These are phyloP conservation scores for Myotis yumanensis DNA, from an alignment of 2,113 vertebrate species.

Conservation along the genomic window DNA sequence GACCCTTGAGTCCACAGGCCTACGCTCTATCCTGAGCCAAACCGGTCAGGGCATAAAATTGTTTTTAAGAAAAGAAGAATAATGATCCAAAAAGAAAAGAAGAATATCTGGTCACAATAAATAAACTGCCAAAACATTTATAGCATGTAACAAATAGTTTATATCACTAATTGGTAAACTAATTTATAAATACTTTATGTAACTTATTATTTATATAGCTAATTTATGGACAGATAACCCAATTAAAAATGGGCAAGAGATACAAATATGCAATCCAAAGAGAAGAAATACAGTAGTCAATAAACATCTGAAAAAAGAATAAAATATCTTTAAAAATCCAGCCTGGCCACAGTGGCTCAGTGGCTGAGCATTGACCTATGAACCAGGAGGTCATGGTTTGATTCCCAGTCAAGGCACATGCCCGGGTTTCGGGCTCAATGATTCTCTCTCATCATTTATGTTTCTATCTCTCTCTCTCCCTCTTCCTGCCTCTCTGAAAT, in stretches of 20 bases:
- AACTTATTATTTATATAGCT: slow-evolving; percentile 18
- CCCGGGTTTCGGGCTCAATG: too few relatives aligned
- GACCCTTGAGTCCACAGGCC: too few relatives aligned
- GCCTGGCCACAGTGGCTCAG: too few relatives aligned
- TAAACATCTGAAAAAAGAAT: neutral
- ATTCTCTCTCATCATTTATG: too few relatives aligned
- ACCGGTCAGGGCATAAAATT: too few relatives aligned
- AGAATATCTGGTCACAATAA: neutral
- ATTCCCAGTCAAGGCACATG: too few relatives aligned
- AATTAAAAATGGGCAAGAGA: neutral
- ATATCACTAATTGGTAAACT: neutral
- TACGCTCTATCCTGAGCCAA: too few relatives aligned
- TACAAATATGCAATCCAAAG: neutral
- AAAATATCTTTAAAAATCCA: too few relatives aligned
- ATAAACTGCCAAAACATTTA: slow-evolving; percentile 5
- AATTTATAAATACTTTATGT: neutral
- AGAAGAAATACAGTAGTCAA: neutral
- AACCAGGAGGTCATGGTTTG: too few relatives aligned
- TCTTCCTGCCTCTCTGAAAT: too few relatives aligned
- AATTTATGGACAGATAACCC: neutral
- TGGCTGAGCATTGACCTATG: too few relatives aligned
- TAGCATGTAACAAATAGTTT: neutral
- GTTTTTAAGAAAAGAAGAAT: neutral
- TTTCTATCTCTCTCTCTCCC: too few relatives aligned
- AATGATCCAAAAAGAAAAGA: slow-evolving; percentile 3